Percentiles rank a stretch among this genome's conserved stretches.
These are phyloP conservation scores for Gonatopus flavifemur DNA, from an alignment of 1,140 invertebrate species.

Conservation along the genomic window DNA sequence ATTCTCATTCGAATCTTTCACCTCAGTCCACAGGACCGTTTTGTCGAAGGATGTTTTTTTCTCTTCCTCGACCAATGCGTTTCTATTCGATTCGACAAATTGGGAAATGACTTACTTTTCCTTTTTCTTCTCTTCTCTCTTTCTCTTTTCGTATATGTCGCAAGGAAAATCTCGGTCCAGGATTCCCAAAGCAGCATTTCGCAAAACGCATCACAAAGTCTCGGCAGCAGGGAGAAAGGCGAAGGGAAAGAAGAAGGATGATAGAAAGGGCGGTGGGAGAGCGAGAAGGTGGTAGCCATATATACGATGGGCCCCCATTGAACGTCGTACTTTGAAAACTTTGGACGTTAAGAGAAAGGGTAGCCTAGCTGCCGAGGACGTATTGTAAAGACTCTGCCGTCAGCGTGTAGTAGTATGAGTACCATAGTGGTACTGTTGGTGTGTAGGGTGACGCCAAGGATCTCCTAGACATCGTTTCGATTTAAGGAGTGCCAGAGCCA, in stretches of 20 bases:
- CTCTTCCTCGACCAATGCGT: too few relatives aligned
- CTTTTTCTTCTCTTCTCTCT: too few relatives aligned
- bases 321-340: constrained; percentile 58
- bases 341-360: constrained; percentile 57
- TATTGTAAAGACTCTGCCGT: constrained; percentile 50
- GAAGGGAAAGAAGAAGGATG: constrained; percentile 27
- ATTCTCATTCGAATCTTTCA: too few relatives aligned
- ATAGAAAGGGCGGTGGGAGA: constrained; percentile 11
- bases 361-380: constrained; percentile 49
- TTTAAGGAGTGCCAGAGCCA: constrained; percentile 37
- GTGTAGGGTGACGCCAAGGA: constrained; percentile 16
- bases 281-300: constrained; percentile 24
- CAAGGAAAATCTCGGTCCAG: too few relatives aligned
- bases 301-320: constrained; percentile 45
- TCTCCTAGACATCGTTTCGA: constrained; percentile 37
- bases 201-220: constrained; percentile 40
- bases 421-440: too few relatives aligned
- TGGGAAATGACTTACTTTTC: too few relatives aligned
- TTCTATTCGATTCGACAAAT: too few relatives aligned
- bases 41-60: too few relatives aligned
- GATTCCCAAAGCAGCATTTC: too few relatives aligned
- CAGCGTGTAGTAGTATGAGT: constrained; percentile 15
- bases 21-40: too few relatives aligned
- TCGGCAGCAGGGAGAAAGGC: constrained; percentile 21
- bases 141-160: too few relatives aligned